Evolutionary conservation across 1,140 invertebrate genomes (phyloP), one percentile per base, ranked within the genome.

Genomic region (Drosophila sp.): DNA sequence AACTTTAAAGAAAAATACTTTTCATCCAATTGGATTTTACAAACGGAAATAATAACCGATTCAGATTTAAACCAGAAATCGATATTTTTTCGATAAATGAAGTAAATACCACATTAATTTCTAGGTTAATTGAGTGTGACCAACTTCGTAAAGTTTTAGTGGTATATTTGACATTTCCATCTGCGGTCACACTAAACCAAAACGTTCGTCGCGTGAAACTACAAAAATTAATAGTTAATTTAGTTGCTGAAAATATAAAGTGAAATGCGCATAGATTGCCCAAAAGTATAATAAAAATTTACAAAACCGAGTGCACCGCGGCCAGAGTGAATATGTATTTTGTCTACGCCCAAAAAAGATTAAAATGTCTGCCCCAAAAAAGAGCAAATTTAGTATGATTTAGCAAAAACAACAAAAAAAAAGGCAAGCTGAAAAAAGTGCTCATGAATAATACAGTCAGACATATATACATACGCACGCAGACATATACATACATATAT

Each of bases 361-460:
- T 62, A 57, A 86, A 86, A 70, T 70, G 68, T 68, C 80, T 77
- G 75, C 79, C 77, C 76, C 84, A 76, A 79, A 76, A 87, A 85
- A 83, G 76, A 62, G 81, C 81, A 57, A 87, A 70, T 62, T 83
- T 72, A 79, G 76, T 83, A 86, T 86, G 83, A 83, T 84, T 87
- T 90, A 70, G 84, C 84, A 80, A 90, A 87, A 87, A 79, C 86
- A 79, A 82, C 67, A 79, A 80, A 11, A 69, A 60, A 47, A 44
- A 38, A 33, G 71, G 67, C 72, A 69, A 62, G 64, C 55, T 38
- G 35, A 66, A 58, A 50, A 84, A 69, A 85, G 81, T 70, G 76
- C 74, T 78, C 82, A 73, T 74, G 74, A 79, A 82, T 70, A 82
- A 74, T 81, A 81, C 76, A 79, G 71, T 80, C 70, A 86, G 57